Percentiles rank a stretch among this genome's conserved stretches.
phyloP scores from a whole-genome alignment of 1,140 invertebrate genomes.

The Bilobella aurantiaca region DNA sequence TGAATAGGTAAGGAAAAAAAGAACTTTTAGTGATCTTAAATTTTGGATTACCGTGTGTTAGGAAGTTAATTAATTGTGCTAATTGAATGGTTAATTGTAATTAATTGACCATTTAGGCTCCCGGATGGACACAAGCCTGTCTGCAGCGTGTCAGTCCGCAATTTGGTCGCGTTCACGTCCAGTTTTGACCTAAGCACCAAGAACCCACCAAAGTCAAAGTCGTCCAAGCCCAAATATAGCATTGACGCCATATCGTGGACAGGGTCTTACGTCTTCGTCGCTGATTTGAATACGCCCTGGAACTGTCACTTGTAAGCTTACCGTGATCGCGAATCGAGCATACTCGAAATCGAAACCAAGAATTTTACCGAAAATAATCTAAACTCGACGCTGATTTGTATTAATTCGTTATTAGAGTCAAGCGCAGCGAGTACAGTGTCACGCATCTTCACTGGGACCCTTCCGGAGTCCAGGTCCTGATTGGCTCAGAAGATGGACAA shows the following conservation, averaged over 20 bases:
- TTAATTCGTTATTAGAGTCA: slow-evolving; percentile 34
- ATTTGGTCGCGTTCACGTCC: slow-evolving; percentile 27
- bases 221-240: not conserved
- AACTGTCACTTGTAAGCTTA: slow-evolving; percentile 55
- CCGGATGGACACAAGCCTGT: not conserved
- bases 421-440: slow-evolving; percentile 48
- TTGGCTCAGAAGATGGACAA: slow-evolving; percentile 61
- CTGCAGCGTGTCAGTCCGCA: slow-evolving; percentile 15
- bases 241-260: slow-evolving; percentile 41
- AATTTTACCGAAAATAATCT: not conserved
- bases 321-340: too few relatives aligned
- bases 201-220: not conserved
- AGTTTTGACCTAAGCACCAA: slow-evolving; percentile 15
- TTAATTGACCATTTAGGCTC: not conserved
- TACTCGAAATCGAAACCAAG: too few relatives aligned
- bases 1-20: not conserved
- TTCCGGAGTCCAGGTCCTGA: slow-evolving; percentile 62
- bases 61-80: not conserved
- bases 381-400: not conserved
- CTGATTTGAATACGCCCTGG: slow-evolving; percentile 77
- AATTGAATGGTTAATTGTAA: not conserved
- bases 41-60: not conserved
- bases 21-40: not conserved
- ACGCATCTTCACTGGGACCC: slow-evolving; percentile 75
- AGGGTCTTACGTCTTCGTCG: slow-evolving; percentile 71